phyloP scores from a whole-genome alignment of 2,113 vertebrate genomes.

The Gymnobelideus leadbeateri region DNA sequence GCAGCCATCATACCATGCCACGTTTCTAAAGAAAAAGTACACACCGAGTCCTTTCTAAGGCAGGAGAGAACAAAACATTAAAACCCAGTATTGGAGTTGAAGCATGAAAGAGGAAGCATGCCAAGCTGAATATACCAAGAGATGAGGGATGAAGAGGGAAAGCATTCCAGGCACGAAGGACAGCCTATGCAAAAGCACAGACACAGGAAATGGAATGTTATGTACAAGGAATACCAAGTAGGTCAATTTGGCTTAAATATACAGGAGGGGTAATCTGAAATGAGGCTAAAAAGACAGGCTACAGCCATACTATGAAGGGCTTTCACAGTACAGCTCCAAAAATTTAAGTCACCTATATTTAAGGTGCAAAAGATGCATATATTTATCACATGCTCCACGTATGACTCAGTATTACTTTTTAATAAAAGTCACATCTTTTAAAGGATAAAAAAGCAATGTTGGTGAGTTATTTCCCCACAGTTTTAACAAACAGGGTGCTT shows the following conservation, averaged over 20 bases:
- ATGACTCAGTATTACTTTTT: background rate
- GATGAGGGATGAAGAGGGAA: background rate
- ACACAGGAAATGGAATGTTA: background rate
- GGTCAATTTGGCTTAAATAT: background rate
- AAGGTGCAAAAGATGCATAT: background rate
- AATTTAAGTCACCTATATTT: background rate
- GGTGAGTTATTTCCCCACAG: background rate
- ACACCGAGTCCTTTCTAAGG: too few species aligned
- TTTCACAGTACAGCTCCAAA: background rate
- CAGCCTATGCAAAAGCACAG: background rate
- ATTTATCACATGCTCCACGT: background rate
- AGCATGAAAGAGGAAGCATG: background rate
- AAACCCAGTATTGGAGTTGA: background rate
- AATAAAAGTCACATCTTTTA: background rate
- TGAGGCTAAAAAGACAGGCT: background rate
- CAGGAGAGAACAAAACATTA: too few species aligned
- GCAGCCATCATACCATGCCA: too few species aligned
- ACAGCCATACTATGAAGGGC: background rate
- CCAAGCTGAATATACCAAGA: background rate
- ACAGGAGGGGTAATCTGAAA: background rate
- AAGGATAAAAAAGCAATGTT: background rate
- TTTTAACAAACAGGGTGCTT: background rate
- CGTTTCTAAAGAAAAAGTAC: too few species aligned
- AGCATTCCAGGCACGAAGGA: background rate
- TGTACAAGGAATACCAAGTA: background rate